phyloP scores from a whole-genome alignment of 92 coral and sea anemone species.

The Zoanthus gigantus region DNA sequence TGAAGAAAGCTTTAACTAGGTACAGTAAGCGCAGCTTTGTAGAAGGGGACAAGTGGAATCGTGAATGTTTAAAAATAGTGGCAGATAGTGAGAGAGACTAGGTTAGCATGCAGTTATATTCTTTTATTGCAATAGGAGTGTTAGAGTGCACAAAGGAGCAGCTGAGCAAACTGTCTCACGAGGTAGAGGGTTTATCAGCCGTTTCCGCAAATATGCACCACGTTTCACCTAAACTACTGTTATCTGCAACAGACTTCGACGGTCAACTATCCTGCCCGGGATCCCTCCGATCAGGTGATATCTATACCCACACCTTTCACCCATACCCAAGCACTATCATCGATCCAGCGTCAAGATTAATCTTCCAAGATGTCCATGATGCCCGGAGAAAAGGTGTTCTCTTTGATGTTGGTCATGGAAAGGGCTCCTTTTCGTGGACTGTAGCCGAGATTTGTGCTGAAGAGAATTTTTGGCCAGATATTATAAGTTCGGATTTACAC shows the following conservation, averaged over 20 bases:
- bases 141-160: no score
- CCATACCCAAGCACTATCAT: constrained; percentile 72
- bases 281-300: constrained; percentile 80
- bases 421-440: constrained; percentile 91
- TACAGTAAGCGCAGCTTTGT: no score
- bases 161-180: no score
- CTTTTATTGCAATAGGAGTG: no score
- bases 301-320: constrained; percentile 81
- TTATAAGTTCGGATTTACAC: constrained; percentile 87
- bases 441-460: constrained; percentile 87
- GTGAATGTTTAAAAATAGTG: no score
- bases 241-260: constrained; percentile 41
- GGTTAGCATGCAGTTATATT: no score
- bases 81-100: no score
- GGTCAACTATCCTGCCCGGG: constrained; percentile 79
- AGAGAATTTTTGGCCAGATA: constrained; percentile 88
- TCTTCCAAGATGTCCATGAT: constrained; percentile 61
- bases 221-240: no score
- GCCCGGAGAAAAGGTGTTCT: constrained; percentile 80
- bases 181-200: no score
- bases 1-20: no score
- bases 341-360: constrained; percentile 44
- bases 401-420: constrained; percentile 93
- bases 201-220: no score
- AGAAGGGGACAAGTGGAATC: no score